Conservation (phyloP, 2,888 invertebrate species). For the Drosophila flavopinicola region DNA sequence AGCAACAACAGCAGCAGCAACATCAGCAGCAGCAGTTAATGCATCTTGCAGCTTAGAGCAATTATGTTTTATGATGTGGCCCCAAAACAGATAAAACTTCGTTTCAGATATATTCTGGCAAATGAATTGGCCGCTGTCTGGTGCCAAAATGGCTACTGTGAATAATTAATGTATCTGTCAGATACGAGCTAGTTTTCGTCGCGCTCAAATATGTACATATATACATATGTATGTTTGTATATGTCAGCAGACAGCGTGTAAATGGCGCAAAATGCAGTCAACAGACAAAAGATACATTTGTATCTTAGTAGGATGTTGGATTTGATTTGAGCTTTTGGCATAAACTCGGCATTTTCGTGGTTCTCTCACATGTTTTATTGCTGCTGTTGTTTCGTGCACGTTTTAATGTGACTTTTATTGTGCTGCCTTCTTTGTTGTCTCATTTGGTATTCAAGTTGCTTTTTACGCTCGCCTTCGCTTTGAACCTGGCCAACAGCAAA, state of each 20-base stretch:
- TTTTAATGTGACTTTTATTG: conserved; percentile 80
- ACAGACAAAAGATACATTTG: conserved; percentile 43
- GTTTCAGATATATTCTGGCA: conserved; percentile 17
- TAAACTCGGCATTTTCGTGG: conserved; percentile 14
- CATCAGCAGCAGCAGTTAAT: conserved; percentile 17
- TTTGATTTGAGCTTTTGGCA: conserved; percentile 19
- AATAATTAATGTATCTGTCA: conserved; percentile 68
- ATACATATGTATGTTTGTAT: too few species aligned
- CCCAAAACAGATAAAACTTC: conserved; percentile 16
- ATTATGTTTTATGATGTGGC: conserved; percentile 57
- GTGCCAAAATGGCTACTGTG: conserved; percentile 38
- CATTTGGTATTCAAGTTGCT: conserved; percentile 70
- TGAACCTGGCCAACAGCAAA: conserved; percentile 55
- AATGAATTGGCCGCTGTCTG: conserved; percentile 56
- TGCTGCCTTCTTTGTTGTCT: conserved; percentile 70
- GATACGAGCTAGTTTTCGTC: conserved; percentile 26
- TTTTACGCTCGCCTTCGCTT: conserved; percentile 60
- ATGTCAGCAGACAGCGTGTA: conserved; percentile 42
- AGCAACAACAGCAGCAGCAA: conserved; percentile 4
- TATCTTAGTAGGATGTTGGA: conserved; percentile 28
- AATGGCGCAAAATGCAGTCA: conserved; percentile 43
- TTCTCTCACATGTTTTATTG: conserved; percentile 27
- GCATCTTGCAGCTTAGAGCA: conserved; percentile 35
- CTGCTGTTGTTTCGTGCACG: conserved; percentile 33
- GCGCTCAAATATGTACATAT: conserved; percentile 58